Evolutionary conservation across 2,888 invertebrate genomes (phyloP).

Genomic region (Microctonus aethiopoides): DNA sequence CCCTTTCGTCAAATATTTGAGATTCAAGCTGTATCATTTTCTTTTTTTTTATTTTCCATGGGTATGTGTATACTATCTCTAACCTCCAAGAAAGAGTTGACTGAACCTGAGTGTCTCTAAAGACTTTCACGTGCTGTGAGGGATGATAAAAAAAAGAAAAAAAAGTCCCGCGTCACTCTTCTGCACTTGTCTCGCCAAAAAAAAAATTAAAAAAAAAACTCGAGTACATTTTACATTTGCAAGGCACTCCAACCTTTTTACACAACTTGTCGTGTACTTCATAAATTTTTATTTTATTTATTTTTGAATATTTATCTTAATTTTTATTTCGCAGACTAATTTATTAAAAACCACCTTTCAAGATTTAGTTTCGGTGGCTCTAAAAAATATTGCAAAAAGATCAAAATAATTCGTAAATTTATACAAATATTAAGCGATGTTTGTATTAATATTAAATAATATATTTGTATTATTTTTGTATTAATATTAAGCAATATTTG

Average conservation of each 20-base stretch:
- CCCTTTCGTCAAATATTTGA: slow-evolving; percentile 52
- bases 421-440: no score
- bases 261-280: not conserved
- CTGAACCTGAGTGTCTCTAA: slow-evolving; percentile 30
- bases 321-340: not conserved
- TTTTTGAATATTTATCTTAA: not conserved
- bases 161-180: slow-evolving; percentile 22
- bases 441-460: no score
- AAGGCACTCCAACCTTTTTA: slow-evolving; percentile 10
- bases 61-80: not conserved
- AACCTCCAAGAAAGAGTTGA: slow-evolving; percentile 20
- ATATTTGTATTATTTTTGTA: no score
- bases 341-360: not conserved
- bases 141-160: slow-evolving; percentile 17
- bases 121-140: slow-evolving; percentile 22
- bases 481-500: no score
- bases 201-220: not conserved
- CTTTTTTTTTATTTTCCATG: slow-evolving; percentile 27
- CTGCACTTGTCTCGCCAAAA: slow-evolving; percentile 7
- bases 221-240: slow-evolving; percentile 8
- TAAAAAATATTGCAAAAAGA: not conserved
- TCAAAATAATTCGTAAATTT: no score
- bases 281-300: slow-evolving; percentile 18
- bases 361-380: not conserved
- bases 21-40: slow-evolving; percentile 9